Percentiles rank a stretch among this genome's conserved stretches.
phyloP scores from a whole-genome alignment of 2,888 invertebrate species.

The Chrysolina haemoptera region DNA sequence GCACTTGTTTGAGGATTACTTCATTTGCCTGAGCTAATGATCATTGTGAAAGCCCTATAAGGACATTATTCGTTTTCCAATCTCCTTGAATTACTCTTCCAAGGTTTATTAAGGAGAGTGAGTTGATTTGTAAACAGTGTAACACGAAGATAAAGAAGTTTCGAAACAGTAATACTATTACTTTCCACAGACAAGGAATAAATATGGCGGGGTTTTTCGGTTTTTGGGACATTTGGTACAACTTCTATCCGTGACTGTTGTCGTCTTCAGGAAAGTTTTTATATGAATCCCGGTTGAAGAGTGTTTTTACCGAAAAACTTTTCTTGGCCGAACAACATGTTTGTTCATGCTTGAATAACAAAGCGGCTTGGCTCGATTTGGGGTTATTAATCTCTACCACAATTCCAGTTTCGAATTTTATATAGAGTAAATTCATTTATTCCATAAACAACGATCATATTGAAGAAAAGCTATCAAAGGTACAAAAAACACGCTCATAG shows the following conservation, averaged over 20 bases:
- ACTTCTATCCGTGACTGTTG: neutral
- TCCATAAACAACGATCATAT: no score
- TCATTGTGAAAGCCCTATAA: neutral
- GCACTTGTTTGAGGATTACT: neutral
- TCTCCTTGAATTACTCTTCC: neutral
- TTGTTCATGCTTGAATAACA: neutral
- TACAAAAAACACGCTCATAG: no score
- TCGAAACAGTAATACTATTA: neutral
- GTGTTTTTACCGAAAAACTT: neutral
- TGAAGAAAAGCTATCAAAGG: no score
- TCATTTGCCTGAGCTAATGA: neutral
- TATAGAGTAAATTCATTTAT: no score
- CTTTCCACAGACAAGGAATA: neutral
- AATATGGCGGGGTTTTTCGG: neutral
- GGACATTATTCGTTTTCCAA: neutral
- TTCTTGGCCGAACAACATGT: neutral
- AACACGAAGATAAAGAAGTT: conserved; percentile 5
- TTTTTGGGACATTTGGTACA: neutral
- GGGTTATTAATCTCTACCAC: neutral
- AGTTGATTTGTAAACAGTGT: neutral
- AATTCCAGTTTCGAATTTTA: neutral
- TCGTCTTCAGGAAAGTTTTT: neutral
- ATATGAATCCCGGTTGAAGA: neutral
- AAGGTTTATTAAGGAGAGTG: no score
- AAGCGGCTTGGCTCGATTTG: neutral